Evolutionary conservation across 2,797 vertebrate species (phyloP).

Genomic region (Cyprinella venusta): DNA sequence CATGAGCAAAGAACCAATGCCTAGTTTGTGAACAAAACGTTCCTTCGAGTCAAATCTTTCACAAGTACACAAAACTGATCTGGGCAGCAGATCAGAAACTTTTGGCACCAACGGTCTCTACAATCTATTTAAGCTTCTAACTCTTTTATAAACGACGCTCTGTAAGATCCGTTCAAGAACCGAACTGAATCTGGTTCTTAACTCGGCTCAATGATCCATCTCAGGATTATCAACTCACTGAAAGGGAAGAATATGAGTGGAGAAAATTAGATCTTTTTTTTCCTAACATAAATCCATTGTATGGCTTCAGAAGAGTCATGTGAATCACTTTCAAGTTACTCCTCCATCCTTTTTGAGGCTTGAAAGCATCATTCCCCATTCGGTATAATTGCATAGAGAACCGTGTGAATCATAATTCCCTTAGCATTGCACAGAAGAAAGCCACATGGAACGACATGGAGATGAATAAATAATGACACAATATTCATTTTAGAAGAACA

Average conservation of each 20-base stretch:
- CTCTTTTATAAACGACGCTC: not conserved
- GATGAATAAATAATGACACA: conserved; percentile 24
- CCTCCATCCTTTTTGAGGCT: not conserved
- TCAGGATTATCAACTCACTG: not conserved
- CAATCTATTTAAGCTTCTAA: not conserved
- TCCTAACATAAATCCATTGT: not conserved
- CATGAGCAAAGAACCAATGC: not conserved
- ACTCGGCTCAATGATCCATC: not conserved
- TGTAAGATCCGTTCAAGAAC: not conserved
- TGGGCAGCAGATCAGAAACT: not conserved
- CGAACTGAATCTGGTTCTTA: not conserved
- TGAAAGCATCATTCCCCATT: not conserved
- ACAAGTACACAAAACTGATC: not conserved
- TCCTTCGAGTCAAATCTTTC: not conserved
- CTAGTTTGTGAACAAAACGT: not conserved
- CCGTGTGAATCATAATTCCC: conserved; percentile 3
- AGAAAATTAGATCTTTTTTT: not conserved
- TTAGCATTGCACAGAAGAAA: not conserved
- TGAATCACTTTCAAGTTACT: not conserved
- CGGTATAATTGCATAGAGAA: not conserved
- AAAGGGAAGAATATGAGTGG: not conserved
- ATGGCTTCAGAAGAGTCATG: not conserved
- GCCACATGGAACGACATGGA: not conserved
- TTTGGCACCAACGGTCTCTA: not conserved
- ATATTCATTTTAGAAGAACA: conserved; percentile 4